Percentiles rank a stretch among this genome's conserved stretches.
phyloP scores from a whole-genome alignment of 2,113 vertebrate species.

The Daubentonia madagascariensis region DNA sequence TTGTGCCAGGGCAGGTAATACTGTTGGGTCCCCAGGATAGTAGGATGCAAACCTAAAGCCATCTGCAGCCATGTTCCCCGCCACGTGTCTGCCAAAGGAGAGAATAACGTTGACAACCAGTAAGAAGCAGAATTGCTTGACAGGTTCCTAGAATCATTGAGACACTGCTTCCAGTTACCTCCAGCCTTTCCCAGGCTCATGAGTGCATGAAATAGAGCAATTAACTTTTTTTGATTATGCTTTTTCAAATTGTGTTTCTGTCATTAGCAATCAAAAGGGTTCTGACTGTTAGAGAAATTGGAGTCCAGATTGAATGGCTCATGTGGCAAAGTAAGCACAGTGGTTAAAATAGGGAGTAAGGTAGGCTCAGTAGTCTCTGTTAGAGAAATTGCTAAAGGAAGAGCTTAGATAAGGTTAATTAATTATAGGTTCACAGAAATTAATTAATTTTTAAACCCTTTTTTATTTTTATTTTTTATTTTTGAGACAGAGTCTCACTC shows the following conservation, averaged over 20 bases:
- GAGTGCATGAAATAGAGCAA: background rate
- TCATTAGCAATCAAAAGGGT: background rate
- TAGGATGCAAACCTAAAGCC: background rate
- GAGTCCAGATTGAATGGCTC: background rate
- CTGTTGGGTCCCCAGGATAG: background rate
- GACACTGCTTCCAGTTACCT: background rate
- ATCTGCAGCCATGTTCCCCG: background rate
- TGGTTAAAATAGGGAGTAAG: background rate
- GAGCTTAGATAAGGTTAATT: background rate
- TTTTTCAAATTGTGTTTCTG: background rate
- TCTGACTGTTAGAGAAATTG: background rate
- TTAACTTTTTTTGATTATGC: background rate
- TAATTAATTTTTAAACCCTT: too few species aligned
- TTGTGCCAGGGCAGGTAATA: background rate
- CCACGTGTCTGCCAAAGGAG: background rate
- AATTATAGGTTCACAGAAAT: background rate
- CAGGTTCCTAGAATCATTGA: background rate
- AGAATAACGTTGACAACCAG: background rate
- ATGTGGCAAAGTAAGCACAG: background rate
- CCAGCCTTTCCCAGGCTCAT: background rate
- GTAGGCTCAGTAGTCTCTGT: background rate
- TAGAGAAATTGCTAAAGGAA: background rate
- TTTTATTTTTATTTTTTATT: too few species aligned
- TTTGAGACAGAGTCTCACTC: too few species aligned
- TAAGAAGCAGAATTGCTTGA: background rate